Percentiles rank a stretch among this genome's conserved stretches.
These are phyloP conservation scores for Galerucella pusilla DNA, from an alignment of 2,888 invertebrate genomes.

Conservation along the genomic window DNA sequence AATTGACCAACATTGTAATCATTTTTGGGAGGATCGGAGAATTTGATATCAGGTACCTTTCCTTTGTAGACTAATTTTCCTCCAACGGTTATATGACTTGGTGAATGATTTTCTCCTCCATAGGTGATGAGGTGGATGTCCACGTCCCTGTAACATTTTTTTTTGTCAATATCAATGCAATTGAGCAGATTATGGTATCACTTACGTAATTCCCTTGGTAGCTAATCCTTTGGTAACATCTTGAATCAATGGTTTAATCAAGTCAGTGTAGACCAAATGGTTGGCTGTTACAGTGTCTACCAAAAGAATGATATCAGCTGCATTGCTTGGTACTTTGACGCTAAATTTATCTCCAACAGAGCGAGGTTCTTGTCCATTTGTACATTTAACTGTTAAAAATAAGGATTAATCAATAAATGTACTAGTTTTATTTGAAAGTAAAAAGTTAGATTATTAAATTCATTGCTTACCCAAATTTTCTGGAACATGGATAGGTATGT, in stretches of 20 bases:
- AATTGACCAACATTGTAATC: constrained; percentile 51
- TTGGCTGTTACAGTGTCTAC: constrained; percentile 76
- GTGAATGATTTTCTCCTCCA: constrained; percentile 69
- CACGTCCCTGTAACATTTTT: constrained; percentile 67
- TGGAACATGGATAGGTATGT: constrained; percentile 74
- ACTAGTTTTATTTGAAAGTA: too few species aligned
- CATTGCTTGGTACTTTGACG: constrained; percentile 75
- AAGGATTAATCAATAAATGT: too few species aligned
- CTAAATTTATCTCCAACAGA: constrained; percentile 73
- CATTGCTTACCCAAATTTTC: constrained; percentile 68
- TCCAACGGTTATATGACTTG: constrained; percentile 70
- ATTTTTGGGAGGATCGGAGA: constrained; percentile 53
- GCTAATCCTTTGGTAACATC: constrained; percentile 72
- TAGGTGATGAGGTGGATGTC: constrained; percentile 71
- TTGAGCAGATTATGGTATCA: constrained; percentile 39
- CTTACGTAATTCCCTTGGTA: constrained; percentile 72
- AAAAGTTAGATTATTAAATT: not conserved
- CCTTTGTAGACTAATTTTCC: constrained; percentile 65
- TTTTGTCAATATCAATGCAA: too few species aligned
- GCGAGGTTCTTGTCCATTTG: constrained; percentile 63
- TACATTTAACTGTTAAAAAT: constrained; percentile 64
- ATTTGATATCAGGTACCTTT: constrained; percentile 65
- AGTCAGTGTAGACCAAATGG: constrained; percentile 72
- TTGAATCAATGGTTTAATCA: constrained; percentile 71
- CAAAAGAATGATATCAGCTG: constrained; percentile 84